Base-by-base conservation (phyloP, 1,140 invertebrate species). In the Drosophila athabasca region DNA sequence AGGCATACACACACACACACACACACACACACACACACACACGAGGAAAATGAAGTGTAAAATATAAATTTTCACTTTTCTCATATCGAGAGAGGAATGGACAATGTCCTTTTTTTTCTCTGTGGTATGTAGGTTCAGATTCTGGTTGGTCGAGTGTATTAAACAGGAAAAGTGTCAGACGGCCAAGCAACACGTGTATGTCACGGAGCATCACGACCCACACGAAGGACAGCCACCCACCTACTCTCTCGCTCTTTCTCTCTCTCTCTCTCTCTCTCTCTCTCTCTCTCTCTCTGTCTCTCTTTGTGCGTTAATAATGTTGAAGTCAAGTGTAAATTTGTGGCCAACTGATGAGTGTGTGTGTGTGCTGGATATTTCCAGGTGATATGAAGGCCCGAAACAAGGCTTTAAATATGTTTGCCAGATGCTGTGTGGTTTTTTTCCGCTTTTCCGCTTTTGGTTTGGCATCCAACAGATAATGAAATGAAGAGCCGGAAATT, bases 241-340 rank as follows among this genome's bases (percentile, higher is more conserved):
- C 31, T 9, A 0, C 31, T 31, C 7, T 8, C 31, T 39, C 3
- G 3, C 9, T 4, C 9, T 35, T 9, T 35, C 35, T 35, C 11
- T 45, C 11, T 13, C 9, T 24, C 43, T 57, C 29, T 31, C 6
- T 8, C 31, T 35, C 9, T 11, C 9, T 3, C 9, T 35, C 31
- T 35, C 31, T 35, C 9, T 35, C 9, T 11, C 9, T 24, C 43
- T 57, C 29, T 31, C n/a, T 57, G 17, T 19, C 8, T 45, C 15
- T 45, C 11, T 13, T 29, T 74, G 52, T n/a, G 61, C 62, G 71
- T 66, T 74, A 75, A 74, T 74, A 74, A 75, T 67, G 71, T 66
- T 62, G 35, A 75, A 75, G 53, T 75, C 70, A 75, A 75, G 71
- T 75, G 71, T 75, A 75, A 75, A 75, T 50, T 75, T 75, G 71